Base-by-base conservation (phyloP, 2,113 vertebrate species). In the Equus przewalskii region DNA sequence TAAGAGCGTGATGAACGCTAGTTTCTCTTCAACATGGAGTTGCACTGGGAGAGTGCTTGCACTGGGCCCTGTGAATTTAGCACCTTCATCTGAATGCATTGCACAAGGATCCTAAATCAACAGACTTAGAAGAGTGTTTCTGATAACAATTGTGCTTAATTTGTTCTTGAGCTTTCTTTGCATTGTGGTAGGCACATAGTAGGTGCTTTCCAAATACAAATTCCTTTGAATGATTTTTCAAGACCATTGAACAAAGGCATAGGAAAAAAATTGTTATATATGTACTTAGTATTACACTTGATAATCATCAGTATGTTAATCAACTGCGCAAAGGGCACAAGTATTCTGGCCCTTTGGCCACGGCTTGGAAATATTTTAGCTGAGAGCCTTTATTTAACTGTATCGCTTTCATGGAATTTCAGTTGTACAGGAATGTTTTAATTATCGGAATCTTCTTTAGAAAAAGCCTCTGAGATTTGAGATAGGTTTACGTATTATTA, bases 401-500 rank as follows among this genome's bases (percentile, higher is more conserved):
- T 80, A 62, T 62, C 82, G 62, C 64, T 96, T 91, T 96, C 95
- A 80, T 96, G 95, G 92, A 94, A 97, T 93, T 96, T 96, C 65
- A 94, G 64, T 87, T 94, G 73, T 95, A 89, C 5, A 81, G 51
- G 94, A 92, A 97, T 69, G n/a, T 91, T 97, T 94, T 97, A 97
- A 96, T 97, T 95, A 96, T 96, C 92, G 24, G 60, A 96, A 87
- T 97, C 60, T 95, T 97, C 87, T 93, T 97, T 89, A 89, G 82
- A 91, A 91, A 97, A 92, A 94, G 49, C 80, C 87, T 97, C 70
- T 84, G 92, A 97, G 96, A 69, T 80, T 95, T 90, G 96, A 88
- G 92, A 92, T 89, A 89, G 90, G 97, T 98, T 98, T 97, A 97
- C 94, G 94, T 96, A 93, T 97, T 98, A 96, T 97, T 98, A 94